These are phyloP conservation scores for Orthonychiurus folsomi DNA, from an alignment of 2,888 invertebrate species.

Conservation along the genomic window DNA sequence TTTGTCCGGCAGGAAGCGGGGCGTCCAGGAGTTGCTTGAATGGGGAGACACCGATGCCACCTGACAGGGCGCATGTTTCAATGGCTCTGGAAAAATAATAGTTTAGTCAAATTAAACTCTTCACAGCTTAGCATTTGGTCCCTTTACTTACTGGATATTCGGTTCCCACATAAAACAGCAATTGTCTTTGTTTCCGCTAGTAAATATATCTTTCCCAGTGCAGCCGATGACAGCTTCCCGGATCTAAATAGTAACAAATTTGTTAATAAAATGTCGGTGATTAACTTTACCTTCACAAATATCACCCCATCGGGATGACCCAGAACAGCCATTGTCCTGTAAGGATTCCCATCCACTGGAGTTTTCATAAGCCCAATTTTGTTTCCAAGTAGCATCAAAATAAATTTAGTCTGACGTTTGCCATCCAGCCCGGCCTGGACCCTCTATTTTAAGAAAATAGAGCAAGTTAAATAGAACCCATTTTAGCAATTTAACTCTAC, in stretches of 20 bases:
- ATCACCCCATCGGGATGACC: constrained; percentile 25
- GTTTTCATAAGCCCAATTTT: constrained; percentile 35
- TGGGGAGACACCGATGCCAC: constrained; percentile 28
- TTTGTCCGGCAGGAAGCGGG: constrained; percentile 30
- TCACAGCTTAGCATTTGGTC: background rate
- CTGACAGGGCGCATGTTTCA: constrained; percentile 13
- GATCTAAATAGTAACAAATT: constrained; percentile 15
- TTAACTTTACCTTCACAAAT: background rate
- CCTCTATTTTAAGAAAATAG: background rate
- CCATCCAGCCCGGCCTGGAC: background rate
- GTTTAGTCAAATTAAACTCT: too few relatives aligned
- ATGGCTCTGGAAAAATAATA: constrained; percentile 14
- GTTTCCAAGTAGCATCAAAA: constrained; percentile 27
- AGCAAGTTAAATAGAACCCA: too few relatives aligned
- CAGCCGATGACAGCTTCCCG: constrained; percentile 21
- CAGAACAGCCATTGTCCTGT: constrained; percentile 36
- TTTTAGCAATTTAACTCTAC: too few relatives aligned
- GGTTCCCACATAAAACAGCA: constrained; percentile 29
- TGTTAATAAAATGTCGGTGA: background rate
- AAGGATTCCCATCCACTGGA: constrained; percentile 37
- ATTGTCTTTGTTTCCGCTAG: constrained; percentile 30
- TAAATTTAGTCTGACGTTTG: constrained; percentile 23
- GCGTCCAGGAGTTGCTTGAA: constrained; percentile 27
- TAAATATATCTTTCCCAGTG: constrained; percentile 26
- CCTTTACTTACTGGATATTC: constrained; percentile 12